A percentile compares a stretch with the other conserved stretches of the same genome.
Conservation (phyloP, 2,888 invertebrate species). For the Eupithecia centaureata region DNA sequence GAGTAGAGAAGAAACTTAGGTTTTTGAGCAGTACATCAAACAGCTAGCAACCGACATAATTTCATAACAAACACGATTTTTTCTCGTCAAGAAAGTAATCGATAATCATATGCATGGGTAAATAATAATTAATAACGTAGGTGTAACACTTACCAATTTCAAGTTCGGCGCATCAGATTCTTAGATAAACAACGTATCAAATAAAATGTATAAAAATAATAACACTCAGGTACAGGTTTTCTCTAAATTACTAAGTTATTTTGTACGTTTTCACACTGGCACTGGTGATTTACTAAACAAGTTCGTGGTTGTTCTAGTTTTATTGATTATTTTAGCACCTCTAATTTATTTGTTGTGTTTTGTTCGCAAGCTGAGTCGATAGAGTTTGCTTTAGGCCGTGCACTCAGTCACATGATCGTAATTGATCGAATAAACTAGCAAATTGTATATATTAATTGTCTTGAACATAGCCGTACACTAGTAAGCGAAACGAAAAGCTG, state of each 20-base stretch:
- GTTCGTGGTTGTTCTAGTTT: slow-evolving; percentile 9
- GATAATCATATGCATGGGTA: not conserved
- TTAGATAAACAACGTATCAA: not conserved
- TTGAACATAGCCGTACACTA: not conserved
- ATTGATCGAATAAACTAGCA: slow-evolving; percentile 55
- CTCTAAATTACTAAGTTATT: not conserved
- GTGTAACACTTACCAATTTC: slow-evolving; percentile 13
- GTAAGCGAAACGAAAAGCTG: slow-evolving; percentile 9
- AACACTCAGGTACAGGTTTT: slow-evolving; percentile 10
- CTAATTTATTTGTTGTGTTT: slow-evolving; percentile 7
- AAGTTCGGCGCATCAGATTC: not conserved
- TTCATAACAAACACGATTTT: not conserved
- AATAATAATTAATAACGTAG: not conserved
- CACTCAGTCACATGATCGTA: slow-evolving; percentile 61
- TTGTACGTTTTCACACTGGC: slow-evolving; percentile 1
- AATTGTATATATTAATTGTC: slow-evolving; percentile 47
- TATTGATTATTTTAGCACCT: slow-evolving; percentile 26
- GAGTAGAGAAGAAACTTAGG: too few species aligned
- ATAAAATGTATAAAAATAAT: slow-evolving; percentile 4
- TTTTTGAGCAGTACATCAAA: not conserved
- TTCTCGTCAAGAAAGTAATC: not conserved
- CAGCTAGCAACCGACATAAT: not conserved
- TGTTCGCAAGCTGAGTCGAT: slow-evolving; percentile 23
- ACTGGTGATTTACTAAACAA: not conserved
- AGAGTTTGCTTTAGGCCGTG: slow-evolving; percentile 47